Base-by-base conservation (phyloP, 2,888 invertebrate genomes). In the Schizotus pectinicornis region DNA sequence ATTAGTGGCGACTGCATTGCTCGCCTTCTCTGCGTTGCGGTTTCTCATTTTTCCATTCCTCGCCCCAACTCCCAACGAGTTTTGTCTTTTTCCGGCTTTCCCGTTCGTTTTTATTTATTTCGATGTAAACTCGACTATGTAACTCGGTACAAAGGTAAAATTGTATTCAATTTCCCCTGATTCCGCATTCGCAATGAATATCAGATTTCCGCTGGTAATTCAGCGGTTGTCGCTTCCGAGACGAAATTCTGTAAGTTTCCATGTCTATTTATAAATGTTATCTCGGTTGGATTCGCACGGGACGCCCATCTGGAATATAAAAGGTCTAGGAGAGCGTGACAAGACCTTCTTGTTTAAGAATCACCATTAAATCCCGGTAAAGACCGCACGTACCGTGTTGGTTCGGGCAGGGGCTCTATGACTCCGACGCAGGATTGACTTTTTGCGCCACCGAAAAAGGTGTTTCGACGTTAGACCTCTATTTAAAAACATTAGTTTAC, bases 311-410 rank as follows among this genome's bases (percentile, higher is more conserved):
- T 43, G 22, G 59, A 59, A 59, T 59, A 59, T 50, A 59, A 59
- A 59, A 54, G 59, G 43, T 54, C 46, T 34, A 42, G 41, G 33
- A 53, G 52, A 60, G 59, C 57, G 56, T 59, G 60, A 60, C 61
- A 64, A 66, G 64, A 66, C 61, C 63, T 61, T 62, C 67, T 63
- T 68, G 67, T 68, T 68, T 74, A 74, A 74, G 74, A 77, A 77
- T 76, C 74, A 74, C 69, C 72, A 71, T 72, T 71, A 76, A 74
- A 76, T 74, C 75, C 73, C 67, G 62, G 67, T 64, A 75, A 76
- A 76, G 75, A 74, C 74, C 72, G 68, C 77, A 77, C 77, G 77
- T 76, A 70, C 70, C 67, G 47, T 65, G 66, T 58, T 65, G 67
- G 66, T 65, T 67, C 67, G 67, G 52, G 39, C 47, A 39, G 51